phyloP scores from a whole-genome alignment of 30 jellyfish, hydroid and myxozoan genomes.

The Cassiopea xamachana region DNA sequence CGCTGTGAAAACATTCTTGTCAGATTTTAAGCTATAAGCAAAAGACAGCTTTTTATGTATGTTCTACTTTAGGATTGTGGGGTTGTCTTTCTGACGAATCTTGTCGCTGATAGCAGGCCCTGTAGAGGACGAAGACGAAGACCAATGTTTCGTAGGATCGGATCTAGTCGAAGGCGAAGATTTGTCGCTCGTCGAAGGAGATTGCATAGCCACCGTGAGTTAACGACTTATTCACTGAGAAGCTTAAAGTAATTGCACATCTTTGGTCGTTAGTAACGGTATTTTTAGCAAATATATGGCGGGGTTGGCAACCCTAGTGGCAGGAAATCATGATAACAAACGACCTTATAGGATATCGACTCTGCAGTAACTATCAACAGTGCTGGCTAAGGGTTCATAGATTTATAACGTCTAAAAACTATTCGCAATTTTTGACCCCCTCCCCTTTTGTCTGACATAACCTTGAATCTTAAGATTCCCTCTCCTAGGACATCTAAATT shows the following conservation, averaged over 20 bases:
- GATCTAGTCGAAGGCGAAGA: slow-evolving; percentile 11
- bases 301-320: no score
- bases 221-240: background rate
- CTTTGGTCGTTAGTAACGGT: background rate
- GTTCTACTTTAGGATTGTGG: slow-evolving; percentile 20
- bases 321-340: no score
- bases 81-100: slow-evolving; percentile 11
- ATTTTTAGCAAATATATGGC: background rate
- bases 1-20: background rate
- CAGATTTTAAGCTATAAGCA: background rate
- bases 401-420: no score
- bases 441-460: no score
- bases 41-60: background rate
- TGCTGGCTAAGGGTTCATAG: no score
- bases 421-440: no score
- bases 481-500: no score
- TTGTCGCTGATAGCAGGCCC: slow-evolving; percentile 19
- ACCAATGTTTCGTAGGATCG: background rate
- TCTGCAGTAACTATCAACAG: no score
- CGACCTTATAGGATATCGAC: no score
- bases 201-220: background rate
- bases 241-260: background rate
- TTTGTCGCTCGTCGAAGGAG: background rate
- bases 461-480: no score
- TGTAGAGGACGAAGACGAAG: background rate